Evolutionary conservation across 1,140 invertebrate species (phyloP), one percentile per base, ranked within the genome.

Genomic region (Hermetia illucens): DNA sequence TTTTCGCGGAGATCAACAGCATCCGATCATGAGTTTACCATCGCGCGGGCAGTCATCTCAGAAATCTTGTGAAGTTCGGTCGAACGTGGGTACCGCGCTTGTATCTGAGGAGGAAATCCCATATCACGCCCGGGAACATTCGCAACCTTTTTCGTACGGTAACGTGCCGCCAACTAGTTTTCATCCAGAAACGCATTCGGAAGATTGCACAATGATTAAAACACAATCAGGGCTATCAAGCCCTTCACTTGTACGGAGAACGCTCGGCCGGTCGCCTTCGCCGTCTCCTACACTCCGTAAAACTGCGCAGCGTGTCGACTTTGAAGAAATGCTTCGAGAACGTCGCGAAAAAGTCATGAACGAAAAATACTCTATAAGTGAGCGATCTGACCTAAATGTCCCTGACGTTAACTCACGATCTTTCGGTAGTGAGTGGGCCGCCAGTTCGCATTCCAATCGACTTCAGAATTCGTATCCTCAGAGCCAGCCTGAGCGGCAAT

Each of bases 111-210:
- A 35, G 25, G 29, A 71, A 41, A 77, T 81, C 43, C 81, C 82
- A 5, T 87, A 85, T 62, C 82, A 85, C 68, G 79, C 82, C 22
- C 62, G 81, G 34, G 71, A 78, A 47, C 77, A 81, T 48, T 78
- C 77, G 38, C 65, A 77, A 42, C 82, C 82, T n/a, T 87, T 87
- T 53, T 78, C 75, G 31, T 86, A 86, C 60, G 76, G 77, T 29
- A 58, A 60, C 12, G 53, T 69, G 13, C 29, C 52, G 5, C 40
- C 31, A n/a, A n/a, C n/a, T n/a, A n/a, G n/a, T n/a, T n/a, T n/a
- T n/a, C n/a, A n/a, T n/a, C n/a, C n/a, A n/a, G n/a, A 34, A 24
- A 13, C 21, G 20, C 25, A 13, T 10, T 25, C 38, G 22, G 17
- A 4, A 4, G 38, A 24, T 38, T 8, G 31, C 5, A 27, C 45